Evolutionary conservation across 1,140 invertebrate genomes (phyloP).

Genomic region (Drosophila nasuta): DNA sequence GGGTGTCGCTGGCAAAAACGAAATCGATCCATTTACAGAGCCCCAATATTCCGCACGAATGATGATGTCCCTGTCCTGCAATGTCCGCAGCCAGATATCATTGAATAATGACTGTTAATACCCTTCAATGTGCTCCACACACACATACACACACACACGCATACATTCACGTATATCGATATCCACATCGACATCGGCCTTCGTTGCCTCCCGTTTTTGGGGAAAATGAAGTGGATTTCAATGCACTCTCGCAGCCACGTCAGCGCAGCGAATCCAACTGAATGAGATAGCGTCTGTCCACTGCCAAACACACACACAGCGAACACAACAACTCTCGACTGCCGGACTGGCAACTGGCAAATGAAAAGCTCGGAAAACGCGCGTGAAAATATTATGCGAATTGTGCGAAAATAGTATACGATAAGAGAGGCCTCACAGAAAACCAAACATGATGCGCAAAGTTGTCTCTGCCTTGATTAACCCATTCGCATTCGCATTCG

Average conservation of each 20-base stretch:
- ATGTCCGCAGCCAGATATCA: constrained; percentile 84
- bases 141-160: constrained; percentile 6
- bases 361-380: constrained; percentile 12
- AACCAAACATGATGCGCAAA: too few species aligned
- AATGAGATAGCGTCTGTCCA: constrained; percentile 48
- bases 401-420: constrained; percentile 66
- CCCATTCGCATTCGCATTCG: constrained; percentile 6
- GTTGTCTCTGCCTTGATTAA: constrained; percentile 39
- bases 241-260: constrained; percentile 69
- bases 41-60: constrained; percentile 74
- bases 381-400: constrained; percentile 68
- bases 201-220: constrained; percentile 28
- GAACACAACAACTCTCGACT: constrained; percentile 1
- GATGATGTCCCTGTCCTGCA: constrained; percentile 80
- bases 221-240: constrained; percentile 79
- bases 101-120: constrained; percentile 85
- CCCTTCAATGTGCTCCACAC: constrained; percentile 76
- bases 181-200: constrained; percentile 11
- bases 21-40: constrained; percentile 79
- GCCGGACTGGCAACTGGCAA: constrained; percentile 23
- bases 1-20: constrained; percentile 12
- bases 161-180: not conserved
- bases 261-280: constrained; percentile 45
- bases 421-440: constrained; percentile 55
- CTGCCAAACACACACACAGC: not conserved